Conservation (phyloP, 2,797 vertebrate genomes). For the Takifugu rubripes region DNA sequence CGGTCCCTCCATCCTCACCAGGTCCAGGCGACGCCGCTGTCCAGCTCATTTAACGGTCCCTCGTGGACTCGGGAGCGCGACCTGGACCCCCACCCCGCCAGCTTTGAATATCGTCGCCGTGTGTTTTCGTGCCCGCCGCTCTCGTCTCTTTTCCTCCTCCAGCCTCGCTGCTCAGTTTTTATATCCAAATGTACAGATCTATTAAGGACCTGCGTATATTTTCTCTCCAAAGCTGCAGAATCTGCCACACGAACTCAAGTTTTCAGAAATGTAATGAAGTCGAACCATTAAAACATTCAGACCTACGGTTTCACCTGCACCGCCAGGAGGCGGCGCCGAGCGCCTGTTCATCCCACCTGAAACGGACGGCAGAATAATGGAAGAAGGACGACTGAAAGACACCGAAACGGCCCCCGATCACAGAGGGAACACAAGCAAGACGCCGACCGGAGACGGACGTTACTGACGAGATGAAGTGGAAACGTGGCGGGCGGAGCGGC, state of each 20-base stretch:
- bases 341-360: conserved; percentile 33
- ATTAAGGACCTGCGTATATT: conserved; percentile 13
- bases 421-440: conserved; percentile 44
- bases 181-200: conserved; percentile 43
- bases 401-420: conserved; percentile 42
- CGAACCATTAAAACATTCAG: conserved; percentile 45
- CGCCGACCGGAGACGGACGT: conserved; percentile 45
- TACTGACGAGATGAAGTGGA: conserved; percentile 46
- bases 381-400: conserved; percentile 32
- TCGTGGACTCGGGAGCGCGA: conserved; percentile 69
- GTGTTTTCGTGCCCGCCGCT: conserved; percentile 39
- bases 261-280: conserved; percentile 51
- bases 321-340: conserved; percentile 30
- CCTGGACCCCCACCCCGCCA: conserved; percentile 29
- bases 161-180: conserved; percentile 25
- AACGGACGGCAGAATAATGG: conserved; percentile 45
- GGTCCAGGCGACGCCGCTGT: conserved; percentile 18
- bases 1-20: conserved; percentile 26
- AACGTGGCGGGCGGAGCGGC: conserved; percentile 19
- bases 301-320: conserved; percentile 1
- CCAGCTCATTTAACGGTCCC: conserved; percentile 16
- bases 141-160: conserved; percentile 17
- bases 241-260: conserved; percentile 48
- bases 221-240: conserved; percentile 50
- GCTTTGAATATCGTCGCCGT: conserved; percentile 51